Percentiles rank a stretch among this genome's conserved stretches.
Evolutionary conservation across 2,797 vertebrate species (phyloP).

Genomic region (Amniataba percoides): DNA sequence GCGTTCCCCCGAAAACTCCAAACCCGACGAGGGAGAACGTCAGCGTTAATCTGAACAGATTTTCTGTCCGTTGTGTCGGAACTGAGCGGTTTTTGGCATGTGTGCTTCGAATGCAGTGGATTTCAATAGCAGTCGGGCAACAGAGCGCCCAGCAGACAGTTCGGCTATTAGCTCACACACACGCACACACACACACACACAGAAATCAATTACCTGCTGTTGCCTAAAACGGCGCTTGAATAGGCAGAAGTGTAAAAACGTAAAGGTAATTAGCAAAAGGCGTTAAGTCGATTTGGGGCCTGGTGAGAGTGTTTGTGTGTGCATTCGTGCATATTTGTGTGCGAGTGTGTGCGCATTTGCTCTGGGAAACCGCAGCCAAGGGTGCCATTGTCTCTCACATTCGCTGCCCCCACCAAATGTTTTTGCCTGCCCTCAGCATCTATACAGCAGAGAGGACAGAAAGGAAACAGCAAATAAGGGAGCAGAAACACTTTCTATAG

Average conservation of each 20-base stretch:
- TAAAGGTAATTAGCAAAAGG: constrained; percentile 78
- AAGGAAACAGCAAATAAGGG: not conserved
- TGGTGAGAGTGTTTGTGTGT: constrained; percentile 49
- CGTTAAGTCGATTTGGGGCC: constrained; percentile 63
- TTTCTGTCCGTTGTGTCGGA: constrained; percentile 34
- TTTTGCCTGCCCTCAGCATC: constrained; percentile 37
- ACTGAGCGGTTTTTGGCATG: constrained; percentile 24
- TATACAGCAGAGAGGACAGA: constrained; percentile 22
- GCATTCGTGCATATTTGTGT: constrained; percentile 47
- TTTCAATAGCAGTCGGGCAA: constrained; percentile 47
- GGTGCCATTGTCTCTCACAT: constrained; percentile 50
- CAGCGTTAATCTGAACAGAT: constrained; percentile 56
- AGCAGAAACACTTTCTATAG: not conserved
- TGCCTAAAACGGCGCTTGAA: constrained; percentile 64
- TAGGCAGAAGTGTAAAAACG: constrained; percentile 76
- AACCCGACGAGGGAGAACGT: constrained; percentile 33
- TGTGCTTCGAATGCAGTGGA: constrained; percentile 40
- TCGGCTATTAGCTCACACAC: constrained; percentile 38
- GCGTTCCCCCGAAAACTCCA: constrained; percentile 4
- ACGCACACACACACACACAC: constrained; percentile 5
- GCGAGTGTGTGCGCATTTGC: constrained; percentile 25
- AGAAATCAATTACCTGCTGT: constrained; percentile 72
- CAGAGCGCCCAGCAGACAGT: constrained; percentile 32
- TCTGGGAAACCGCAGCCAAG: constrained; percentile 52
- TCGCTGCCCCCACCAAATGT: constrained; percentile 36